phyloP scores from a whole-genome alignment of 2,113 vertebrate species.

The cattle (Bos taurus) region DNA sequence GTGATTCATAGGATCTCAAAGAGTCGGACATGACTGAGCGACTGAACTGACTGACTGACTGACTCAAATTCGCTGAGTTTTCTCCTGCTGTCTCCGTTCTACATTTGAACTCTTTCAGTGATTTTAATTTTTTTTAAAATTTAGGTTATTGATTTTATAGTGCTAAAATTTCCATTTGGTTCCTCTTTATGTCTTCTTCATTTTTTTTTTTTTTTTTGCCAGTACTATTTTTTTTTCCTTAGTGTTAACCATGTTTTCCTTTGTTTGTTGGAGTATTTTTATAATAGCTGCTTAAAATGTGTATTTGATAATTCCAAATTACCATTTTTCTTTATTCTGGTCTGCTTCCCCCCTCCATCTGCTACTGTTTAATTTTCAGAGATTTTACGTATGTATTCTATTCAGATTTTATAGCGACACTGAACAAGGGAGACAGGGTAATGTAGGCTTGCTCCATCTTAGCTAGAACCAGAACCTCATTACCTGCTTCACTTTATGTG shows the following conservation, averaged over 20 bases:
- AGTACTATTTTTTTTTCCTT: background rate
- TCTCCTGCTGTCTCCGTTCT: background rate
- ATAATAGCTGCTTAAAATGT: background rate
- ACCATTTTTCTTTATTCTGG: background rate
- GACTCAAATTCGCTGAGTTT: background rate
- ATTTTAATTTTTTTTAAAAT: background rate
- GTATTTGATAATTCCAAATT: background rate
- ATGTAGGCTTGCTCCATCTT: too few species aligned
- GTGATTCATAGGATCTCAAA: rapidly evolving
- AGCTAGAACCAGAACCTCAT: too few species aligned
- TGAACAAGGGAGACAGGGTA: background rate
- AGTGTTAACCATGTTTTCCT: background rate
- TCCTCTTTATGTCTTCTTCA: background rate
- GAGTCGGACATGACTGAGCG: too few species aligned
- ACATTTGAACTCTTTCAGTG: background rate
- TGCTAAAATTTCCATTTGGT: background rate
- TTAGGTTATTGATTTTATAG: background rate
- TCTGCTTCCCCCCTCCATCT: background rate
- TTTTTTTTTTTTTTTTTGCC: background rate
- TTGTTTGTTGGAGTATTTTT: background rate
- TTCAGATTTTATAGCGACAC: rapidly evolving
- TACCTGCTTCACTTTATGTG: background rate
- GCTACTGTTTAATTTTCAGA: background rate
- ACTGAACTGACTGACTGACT: too few species aligned
- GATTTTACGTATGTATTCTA: rapidly evolving